phyloP scores from a whole-genome alignment of 2,113 vertebrate species.

The Hydropotes inermis region DNA sequence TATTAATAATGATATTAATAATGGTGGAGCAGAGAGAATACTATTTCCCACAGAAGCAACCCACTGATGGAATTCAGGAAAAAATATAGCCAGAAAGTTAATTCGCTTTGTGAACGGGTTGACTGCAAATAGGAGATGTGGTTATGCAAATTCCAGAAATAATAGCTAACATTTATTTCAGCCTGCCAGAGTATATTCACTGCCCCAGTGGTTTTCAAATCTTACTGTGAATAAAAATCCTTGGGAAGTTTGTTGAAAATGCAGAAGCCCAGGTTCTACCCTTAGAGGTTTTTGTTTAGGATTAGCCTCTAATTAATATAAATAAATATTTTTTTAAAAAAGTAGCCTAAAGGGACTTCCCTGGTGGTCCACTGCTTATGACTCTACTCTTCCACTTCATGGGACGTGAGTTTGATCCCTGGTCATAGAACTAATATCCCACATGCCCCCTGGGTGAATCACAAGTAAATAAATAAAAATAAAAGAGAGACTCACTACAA shows the following conservation, averaged over 20 bases:
- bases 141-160: conserved; percentile 61
- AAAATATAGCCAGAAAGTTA: conserved; percentile 50
- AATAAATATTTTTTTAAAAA: background rate
- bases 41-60: background rate
- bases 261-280: background rate
- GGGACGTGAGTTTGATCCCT: background rate
- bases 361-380: background rate
- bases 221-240: background rate
- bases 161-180: conserved; percentile 52
- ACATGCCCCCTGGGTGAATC: background rate
- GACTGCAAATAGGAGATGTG: conserved; percentile 16
- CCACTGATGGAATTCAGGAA: conserved; percentile 21
- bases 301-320: background rate
- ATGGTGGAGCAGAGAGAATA: background rate
- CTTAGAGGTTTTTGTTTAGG: background rate
- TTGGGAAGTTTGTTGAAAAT: background rate
- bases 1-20: conserved; percentile 60
- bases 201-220: background rate
- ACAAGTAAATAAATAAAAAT: background rate
- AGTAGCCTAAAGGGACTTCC: background rate
- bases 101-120: conserved; percentile 47
- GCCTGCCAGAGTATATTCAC: background rate
- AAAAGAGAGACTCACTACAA: background rate
- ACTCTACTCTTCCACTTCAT: background rate
- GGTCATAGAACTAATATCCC: background rate